phyloP scores from a whole-genome alignment of 2,888 invertebrate genomes.

The Drosophila melanosoma region DNA sequence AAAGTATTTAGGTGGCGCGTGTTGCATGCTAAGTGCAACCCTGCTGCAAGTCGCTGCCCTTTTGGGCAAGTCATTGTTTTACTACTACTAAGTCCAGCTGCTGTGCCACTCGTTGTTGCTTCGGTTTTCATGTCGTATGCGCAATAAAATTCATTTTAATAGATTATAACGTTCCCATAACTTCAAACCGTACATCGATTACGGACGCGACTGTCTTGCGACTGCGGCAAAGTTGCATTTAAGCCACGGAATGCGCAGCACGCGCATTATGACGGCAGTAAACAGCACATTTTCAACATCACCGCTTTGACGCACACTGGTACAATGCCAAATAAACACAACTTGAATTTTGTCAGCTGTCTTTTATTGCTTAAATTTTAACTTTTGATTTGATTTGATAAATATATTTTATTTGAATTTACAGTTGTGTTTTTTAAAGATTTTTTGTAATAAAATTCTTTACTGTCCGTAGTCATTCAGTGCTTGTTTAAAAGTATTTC shows the following conservation, averaged over 20 bases:
- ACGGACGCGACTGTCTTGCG: conserved; percentile 50
- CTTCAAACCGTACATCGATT: conserved; percentile 66
- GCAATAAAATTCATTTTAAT: conserved; percentile 76
- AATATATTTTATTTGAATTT: background rate
- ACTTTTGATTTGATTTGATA: background rate
- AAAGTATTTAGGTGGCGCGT: conserved; percentile 65
- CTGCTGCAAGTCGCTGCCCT: conserved; percentile 24
- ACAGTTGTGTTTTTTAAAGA: background rate
- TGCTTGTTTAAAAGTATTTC: background rate
- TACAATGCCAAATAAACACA: background rate
- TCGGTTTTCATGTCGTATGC: conserved; percentile 52
- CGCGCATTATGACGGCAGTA: conserved; percentile 64
- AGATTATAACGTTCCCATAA: conserved; percentile 74
- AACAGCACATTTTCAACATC: conserved; percentile 66
- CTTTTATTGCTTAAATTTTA: background rate
- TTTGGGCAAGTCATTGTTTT: conserved; percentile 31
- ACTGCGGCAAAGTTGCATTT: conserved; percentile 49
- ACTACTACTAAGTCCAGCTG: conserved; percentile 10
- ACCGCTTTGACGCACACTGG: conserved; percentile 46
- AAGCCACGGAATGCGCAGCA: conserved; percentile 57
- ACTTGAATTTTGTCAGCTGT: background rate
- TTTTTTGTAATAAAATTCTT: background rate
- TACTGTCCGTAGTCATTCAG: background rate
- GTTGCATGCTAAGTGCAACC: conserved; percentile 68
- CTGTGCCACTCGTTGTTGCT: conserved; percentile 4